Base-by-base conservation (phyloP, 2,888 invertebrate species). In the Cerceris rybyensis region DNA sequence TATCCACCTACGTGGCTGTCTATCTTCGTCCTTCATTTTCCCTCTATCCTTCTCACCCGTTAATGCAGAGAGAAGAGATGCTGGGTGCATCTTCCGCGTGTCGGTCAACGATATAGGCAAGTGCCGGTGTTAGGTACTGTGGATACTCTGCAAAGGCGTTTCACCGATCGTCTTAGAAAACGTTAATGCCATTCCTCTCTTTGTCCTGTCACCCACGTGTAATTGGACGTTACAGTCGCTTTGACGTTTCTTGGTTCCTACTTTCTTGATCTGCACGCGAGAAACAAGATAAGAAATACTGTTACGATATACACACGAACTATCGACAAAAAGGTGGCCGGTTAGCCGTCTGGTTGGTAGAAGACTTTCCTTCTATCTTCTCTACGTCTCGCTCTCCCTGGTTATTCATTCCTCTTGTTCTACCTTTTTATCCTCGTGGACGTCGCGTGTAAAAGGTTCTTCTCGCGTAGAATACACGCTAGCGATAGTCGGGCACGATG, bases 111-210 rank as follows among this genome's bases (percentile, higher is more conserved):
- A 17, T 63, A 61, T 68, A 71, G 57, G 41, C 64, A 67, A 54
- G 57, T 49, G 28, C 28, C 54, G 55, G 65, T 61, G 70, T 42
- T 75, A 65, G 84, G 80, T 86, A 81, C 75, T 79, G 84, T 84
- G 78, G 84, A 79, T 85, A 86, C 82, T 80, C 83, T 85, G 83
- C 79, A 77, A 87, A 80, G 78, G 78, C 83, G 78, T 88, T 84
- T 84, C 82, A 86, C 82, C 81, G 83, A 84, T 74, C 80, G 82
- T 78, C 74, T 81, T 71, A 77, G 83, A 39, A 41, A 57, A 57
- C 67, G 61, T 67, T 66, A 72, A 79, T 70, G 61, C n/a, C 7
- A 13, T 14, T 11, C 55, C 9, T 42, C 13, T 64, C 70, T 59
- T 46, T 52, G 39, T 73, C 57, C 16, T 65, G 9, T 39, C 55